These are phyloP conservation scores for Leptonema lineaticorne DNA, from an alignment of 1,140 invertebrate genomes.

Conservation along the genomic window DNA sequence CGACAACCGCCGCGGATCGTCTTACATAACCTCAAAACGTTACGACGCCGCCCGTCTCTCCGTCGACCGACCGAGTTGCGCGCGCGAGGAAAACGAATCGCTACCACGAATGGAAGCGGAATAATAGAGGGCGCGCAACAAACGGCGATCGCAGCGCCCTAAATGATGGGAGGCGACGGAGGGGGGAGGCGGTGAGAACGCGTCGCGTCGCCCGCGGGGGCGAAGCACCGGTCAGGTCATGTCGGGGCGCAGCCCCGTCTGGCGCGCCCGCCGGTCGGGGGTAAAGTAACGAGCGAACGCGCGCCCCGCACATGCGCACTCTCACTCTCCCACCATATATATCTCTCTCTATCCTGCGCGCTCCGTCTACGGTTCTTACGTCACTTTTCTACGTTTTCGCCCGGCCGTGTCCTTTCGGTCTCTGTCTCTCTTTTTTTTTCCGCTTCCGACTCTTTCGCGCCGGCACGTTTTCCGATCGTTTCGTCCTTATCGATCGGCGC, in stretches of 20 bases:
- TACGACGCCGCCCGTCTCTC: neutral
- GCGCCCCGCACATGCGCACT: neutral
- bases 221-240: neutral
- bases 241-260: no score
- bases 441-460: no score
- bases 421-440: no score
- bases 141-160: neutral
- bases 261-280: conserved; percentile 3
- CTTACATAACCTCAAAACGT: conserved; percentile 25
- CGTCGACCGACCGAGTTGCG: neutral
- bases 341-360: neutral
- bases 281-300: conserved; percentile 22
- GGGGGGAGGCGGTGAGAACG: neutral
- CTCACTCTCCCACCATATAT: neutral
- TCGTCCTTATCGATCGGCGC: no score
- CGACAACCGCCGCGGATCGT: neutral
- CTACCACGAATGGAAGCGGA: neutral
- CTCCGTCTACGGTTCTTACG: no score
- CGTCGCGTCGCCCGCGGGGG: neutral
- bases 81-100: neutral
- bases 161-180: neutral
- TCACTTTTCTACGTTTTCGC: no score
- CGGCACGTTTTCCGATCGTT: no score
- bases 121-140: neutral
- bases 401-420: no score